Percentiles rank a stretch among this genome's conserved stretches.
Evolutionary conservation across 2,888 invertebrate genomes (phyloP).

Genomic region (Drosophila subsilvestris): DNA sequence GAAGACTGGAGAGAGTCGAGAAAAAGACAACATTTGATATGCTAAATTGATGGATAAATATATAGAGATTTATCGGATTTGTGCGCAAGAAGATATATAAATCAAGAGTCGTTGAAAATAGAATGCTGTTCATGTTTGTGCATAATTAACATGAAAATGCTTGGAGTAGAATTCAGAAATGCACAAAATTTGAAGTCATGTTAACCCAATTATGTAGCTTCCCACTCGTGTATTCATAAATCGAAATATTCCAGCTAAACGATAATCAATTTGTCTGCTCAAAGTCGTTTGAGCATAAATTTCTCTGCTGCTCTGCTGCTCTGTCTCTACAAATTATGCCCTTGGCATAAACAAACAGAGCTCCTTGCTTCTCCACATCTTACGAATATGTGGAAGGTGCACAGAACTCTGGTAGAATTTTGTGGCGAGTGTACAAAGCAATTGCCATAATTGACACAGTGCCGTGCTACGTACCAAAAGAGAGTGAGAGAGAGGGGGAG

Average conservation of each 20-base stretch:
- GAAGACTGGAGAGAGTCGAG: too few relatives aligned
- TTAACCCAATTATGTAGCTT: not conserved
- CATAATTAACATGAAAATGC: not conserved
- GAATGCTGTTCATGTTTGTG: not conserved
- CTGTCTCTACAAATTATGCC: constrained; percentile 45
- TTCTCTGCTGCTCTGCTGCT: constrained; percentile 2
- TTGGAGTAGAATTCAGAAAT: not conserved
- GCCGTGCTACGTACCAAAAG: constrained; percentile 9
- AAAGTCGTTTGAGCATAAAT: constrained; percentile 59
- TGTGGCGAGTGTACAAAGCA: constrained; percentile 70
- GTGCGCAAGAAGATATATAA: not conserved
- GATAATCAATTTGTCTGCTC: constrained; percentile 55
- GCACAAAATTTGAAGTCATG: not conserved
- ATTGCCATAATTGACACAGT: constrained; percentile 72
- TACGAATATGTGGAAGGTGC: constrained; percentile 43
- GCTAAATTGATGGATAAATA: too few relatives aligned
- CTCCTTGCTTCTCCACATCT: constrained; percentile 43
- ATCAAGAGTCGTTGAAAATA: not conserved
- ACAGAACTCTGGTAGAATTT: constrained; percentile 63
- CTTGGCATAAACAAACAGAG: constrained; percentile 49
- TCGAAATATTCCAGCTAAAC: constrained; percentile 25
- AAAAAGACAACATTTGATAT: too few relatives aligned
- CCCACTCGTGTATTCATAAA: constrained; percentile 11
- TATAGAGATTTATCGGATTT: not conserved
- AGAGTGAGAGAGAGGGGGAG: not conserved